Evolutionary conservation across 1,140 invertebrate species (phyloP).

Genomic region (Zaprionus davidi): DNA sequence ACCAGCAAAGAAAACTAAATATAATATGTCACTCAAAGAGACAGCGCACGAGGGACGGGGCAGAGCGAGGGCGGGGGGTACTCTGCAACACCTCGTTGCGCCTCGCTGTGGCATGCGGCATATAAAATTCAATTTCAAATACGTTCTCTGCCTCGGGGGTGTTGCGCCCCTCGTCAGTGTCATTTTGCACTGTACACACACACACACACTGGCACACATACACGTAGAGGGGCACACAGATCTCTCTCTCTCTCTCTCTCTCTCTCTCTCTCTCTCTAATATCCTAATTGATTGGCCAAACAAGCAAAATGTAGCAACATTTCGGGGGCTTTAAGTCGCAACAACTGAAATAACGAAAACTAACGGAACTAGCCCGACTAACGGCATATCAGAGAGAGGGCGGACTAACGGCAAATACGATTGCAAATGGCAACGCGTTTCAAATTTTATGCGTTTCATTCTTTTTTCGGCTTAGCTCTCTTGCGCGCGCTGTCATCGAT

Average conservation of each 20-base stretch:
- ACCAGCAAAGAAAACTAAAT: constrained; percentile 51
- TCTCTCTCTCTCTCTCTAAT: constrained; percentile 32
- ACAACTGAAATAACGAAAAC: background rate
- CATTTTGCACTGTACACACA: constrained; percentile 24
- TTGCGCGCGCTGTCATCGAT: background rate
- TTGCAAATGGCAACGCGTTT: constrained; percentile 24
- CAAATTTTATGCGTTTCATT: constrained; percentile 45
- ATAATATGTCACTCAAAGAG: constrained; percentile 67
- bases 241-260: constrained; percentile 25
- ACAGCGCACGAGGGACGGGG: background rate
- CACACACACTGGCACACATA: background rate
- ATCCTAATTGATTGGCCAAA: constrained; percentile 59
- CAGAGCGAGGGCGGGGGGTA: background rate
- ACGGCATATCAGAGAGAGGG: background rate
- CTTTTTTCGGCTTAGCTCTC: constrained; percentile 15
- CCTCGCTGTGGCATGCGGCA: constrained; percentile 15
- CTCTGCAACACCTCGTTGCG: constrained; percentile 7
- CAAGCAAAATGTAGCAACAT: constrained; percentile 22
- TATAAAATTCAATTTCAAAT: constrained; percentile 36
- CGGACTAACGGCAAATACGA: constrained; percentile 9
- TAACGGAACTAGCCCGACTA: background rate
- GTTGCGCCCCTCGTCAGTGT: constrained; percentile 10
- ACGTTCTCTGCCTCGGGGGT: background rate
- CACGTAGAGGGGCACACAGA: background rate
- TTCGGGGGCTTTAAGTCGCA: constrained; percentile 1